Conservation (phyloP, 2,888 invertebrate species). For the Cremastinae sp. region DNA sequence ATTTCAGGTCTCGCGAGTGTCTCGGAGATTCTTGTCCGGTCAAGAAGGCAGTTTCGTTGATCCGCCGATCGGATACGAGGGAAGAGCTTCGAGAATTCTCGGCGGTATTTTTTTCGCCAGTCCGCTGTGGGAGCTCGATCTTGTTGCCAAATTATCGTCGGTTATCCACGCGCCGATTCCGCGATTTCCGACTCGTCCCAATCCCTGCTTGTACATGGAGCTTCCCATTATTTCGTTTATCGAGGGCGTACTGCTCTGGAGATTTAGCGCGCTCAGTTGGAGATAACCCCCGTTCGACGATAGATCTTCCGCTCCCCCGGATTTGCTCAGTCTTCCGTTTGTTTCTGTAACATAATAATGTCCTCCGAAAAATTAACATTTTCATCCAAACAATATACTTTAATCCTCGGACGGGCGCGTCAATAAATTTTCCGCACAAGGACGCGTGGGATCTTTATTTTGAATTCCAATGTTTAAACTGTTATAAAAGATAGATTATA, state of each 20-base stretch:
- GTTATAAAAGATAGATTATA: too few species aligned
- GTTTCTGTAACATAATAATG: conserved; percentile 72
- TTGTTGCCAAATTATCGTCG: conserved; percentile 64
- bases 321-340: conserved; percentile 73
- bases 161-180: conserved; percentile 70
- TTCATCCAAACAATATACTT: not conserved
- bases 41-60: conserved; percentile 60
- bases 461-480: too few species aligned
- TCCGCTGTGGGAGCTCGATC: conserved; percentile 46
- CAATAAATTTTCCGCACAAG: too few species aligned
- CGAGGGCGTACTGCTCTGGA: conserved; percentile 71
- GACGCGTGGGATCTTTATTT: too few species aligned
- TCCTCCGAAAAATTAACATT: not conserved
- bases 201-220: conserved; percentile 55
- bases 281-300: conserved; percentile 64
- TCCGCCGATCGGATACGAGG: conserved; percentile 70
- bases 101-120: conserved; percentile 73
- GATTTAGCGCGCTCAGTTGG: conserved; percentile 73
- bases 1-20: conserved; percentile 9
- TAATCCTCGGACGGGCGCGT: not conserved
- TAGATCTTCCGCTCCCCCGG: conserved; percentile 75
- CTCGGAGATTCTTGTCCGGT: conserved; percentile 32
- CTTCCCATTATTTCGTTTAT: conserved; percentile 64
- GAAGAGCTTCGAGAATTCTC: conserved; percentile 76
- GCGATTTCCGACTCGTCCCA: conserved; percentile 52